phyloP scores from a whole-genome alignment of 2,797 vertebrate genomes.

The Megalops cyprinoides region DNA sequence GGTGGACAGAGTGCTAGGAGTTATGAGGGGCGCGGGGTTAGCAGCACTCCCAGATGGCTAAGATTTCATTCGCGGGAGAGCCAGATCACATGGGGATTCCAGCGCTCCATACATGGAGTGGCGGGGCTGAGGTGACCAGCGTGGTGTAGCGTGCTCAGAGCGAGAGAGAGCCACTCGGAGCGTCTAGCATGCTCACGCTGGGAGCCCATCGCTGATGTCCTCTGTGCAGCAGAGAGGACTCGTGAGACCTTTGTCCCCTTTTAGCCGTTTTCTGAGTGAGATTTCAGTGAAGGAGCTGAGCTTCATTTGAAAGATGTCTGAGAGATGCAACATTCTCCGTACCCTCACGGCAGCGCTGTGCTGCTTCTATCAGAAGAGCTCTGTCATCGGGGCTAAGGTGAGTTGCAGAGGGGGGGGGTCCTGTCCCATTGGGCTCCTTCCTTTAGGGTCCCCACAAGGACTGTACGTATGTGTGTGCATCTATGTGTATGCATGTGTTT shows the following conservation, averaged over 20 bases:
- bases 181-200: conserved; percentile 25
- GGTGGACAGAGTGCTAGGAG: conserved; percentile 8
- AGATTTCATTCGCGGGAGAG: conserved; percentile 77
- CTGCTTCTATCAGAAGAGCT: conserved; percentile 92
- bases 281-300: conserved; percentile 8
- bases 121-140: conserved; percentile 63
- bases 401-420: conserved; percentile 54
- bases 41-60: conserved; percentile 69
- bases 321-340: conserved; percentile 83
- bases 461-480: not conserved
- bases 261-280: conserved; percentile 20
- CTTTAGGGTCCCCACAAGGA: not conserved
- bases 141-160: conserved; percentile 53
- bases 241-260: not conserved
- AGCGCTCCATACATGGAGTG: conserved; percentile 70
- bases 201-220: conserved; percentile 19
- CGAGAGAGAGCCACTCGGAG: conserved; percentile 40
- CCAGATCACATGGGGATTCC: conserved; percentile 80
- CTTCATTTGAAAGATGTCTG: conserved; percentile 79
- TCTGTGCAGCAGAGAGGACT: conserved; percentile 18
- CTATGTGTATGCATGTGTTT: not conserved
- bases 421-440: not conserved
- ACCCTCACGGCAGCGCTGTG: conserved; percentile 86
- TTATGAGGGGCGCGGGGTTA: conserved; percentile 25
- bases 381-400: conserved; percentile 90